phyloP scores from a whole-genome alignment of 1,140 invertebrate genomes.

The Sitobion miscanthi region DNA sequence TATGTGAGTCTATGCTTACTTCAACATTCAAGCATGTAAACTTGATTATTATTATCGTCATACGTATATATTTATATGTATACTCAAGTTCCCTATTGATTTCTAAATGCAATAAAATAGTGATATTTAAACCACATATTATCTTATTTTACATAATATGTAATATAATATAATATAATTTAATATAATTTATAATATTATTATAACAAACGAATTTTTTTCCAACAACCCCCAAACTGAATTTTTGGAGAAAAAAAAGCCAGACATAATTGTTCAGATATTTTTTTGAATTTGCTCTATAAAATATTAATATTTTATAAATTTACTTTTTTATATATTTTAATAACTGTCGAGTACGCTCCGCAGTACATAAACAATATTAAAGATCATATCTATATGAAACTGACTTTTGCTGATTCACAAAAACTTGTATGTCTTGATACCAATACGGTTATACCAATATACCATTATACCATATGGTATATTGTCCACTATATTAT shows the following conservation, averaged over 20 bases:
- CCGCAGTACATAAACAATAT: neutral
- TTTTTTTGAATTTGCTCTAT: neutral
- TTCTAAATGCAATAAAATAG: neutral
- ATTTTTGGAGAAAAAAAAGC: neutral
- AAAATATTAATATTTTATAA: neutral
- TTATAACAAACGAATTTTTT: too few species aligned
- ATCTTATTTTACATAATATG: neutral
- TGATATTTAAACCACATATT: neutral
- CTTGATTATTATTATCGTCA: neutral
- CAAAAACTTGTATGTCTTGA: neutral
- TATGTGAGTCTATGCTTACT: neutral
- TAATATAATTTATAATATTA: too few species aligned
- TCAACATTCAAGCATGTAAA: neutral
- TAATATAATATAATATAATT: too few species aligned
- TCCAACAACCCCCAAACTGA: too few species aligned
- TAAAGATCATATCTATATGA: neutral
- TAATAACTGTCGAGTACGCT: neutral
- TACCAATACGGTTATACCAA: neutral
- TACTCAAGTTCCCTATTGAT: neutral
- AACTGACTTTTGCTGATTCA: neutral
- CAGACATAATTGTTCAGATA: neutral
- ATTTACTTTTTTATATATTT: neutral
- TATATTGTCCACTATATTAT: too few species aligned
- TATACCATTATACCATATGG: too few species aligned
- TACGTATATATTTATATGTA: neutral